Evolutionary conservation across 1,140 invertebrate species (phyloP).

Genomic region (Bradysia coprophila): DNA sequence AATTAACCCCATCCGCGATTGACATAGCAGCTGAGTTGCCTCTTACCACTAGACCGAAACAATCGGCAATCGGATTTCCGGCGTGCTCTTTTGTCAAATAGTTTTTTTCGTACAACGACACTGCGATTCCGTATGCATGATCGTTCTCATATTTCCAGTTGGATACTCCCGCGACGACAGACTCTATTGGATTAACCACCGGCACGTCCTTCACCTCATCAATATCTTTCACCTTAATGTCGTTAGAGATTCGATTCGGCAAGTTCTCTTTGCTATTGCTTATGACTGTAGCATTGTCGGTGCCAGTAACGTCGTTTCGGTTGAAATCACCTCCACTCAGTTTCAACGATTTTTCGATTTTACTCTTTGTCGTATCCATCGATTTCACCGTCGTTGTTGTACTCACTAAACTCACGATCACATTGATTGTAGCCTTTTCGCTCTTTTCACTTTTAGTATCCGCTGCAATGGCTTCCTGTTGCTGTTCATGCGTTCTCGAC

Average conservation of each 20-base stretch:
- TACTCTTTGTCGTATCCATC: neutral
- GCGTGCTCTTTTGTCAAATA: slow-evolving; percentile 52
- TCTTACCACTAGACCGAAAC: slow-evolving; percentile 66
- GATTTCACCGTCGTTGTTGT: slow-evolving; percentile 2
- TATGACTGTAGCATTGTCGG: neutral
- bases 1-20: slow-evolving; percentile 85
- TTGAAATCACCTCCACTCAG: neutral
- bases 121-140: slow-evolving; percentile 46
- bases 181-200: neutral
- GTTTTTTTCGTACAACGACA: slow-evolving; percentile 63
- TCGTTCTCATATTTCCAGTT: slow-evolving; percentile 48
- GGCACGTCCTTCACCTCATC: neutral
- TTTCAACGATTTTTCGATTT: neutral
- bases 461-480: slow-evolving; percentile 18
- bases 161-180: slow-evolving; percentile 35
- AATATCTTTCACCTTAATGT: neutral
- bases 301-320: neutral
- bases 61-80: slow-evolving; percentile 81
- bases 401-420: neutral
- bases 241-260: neutral
- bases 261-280: neutral
- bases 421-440: slow-evolving; percentile 1
- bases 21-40: slow-evolving; percentile 64
- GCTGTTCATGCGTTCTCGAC: no score
- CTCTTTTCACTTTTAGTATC: slow-evolving; percentile 11